Base-by-base conservation (phyloP, 2,888 invertebrate species). In the Philereme vetulata region DNA sequence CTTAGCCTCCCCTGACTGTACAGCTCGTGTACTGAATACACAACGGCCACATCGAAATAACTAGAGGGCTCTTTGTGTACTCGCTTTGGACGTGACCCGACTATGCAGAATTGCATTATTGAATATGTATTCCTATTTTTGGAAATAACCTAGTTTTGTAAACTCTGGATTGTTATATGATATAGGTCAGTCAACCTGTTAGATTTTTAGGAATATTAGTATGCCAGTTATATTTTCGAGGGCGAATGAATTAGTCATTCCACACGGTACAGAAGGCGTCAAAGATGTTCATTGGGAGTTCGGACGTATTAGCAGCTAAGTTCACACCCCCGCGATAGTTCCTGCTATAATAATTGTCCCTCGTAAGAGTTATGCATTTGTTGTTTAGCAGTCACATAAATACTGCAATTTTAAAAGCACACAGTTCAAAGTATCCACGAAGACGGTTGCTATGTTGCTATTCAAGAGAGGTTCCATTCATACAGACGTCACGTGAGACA, bases 401-500 rank as follows among this genome's bases (percentile, higher is more conserved):
- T 3, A 38, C 38, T 42, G 42, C n/a, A n/a, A 9, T 42, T 38
- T 44, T n/a, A 11, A 44, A 44, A 11, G 21, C 44, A 44, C 21
- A 21, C 44, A 44, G 44, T 21, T 44, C 9, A 44, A 56, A 55
- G 51, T 55, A 11, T 33, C 46, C 43, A 51, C 46, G 38, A 47
- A 62, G 65, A 57, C 52, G 52, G 46, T 62, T 57, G 54, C 50
- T 56, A 64, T 48, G 54, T 62, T 58, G 56, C 50, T 60, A 65
- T 70, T 72, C 54, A 68, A 67, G 60, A 67, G 64, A 66, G 68
- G 64, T 60, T 68, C 70, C 70, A 70, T 77, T 77, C 72, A 78
- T 68, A 73, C 72, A 76, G 71, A 74, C 79, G 72, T 64, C 69
- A 71, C 72, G 74, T 81, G 80, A 83, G 76, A 79, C 77, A 64